Evolutionary conservation across 2,888 invertebrate genomes (phyloP).

Genomic region (Dynastes grantii): DNA sequence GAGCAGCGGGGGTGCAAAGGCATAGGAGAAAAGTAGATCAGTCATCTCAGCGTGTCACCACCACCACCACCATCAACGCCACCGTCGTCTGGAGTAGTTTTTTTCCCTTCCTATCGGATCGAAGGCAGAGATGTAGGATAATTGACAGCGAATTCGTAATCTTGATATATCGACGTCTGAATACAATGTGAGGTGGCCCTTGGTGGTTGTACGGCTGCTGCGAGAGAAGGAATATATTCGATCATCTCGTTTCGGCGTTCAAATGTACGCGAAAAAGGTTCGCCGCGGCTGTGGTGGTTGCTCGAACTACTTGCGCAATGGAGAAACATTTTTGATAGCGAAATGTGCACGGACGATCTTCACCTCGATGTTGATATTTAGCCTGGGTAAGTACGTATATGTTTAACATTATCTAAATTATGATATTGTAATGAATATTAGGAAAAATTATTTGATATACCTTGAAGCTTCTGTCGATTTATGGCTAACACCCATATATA

Average conservation of each 20-base stretch:
- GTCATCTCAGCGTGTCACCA: constrained; percentile 21
- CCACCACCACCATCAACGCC: background rate
- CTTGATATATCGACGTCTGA: constrained; percentile 37
- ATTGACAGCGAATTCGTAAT: constrained; percentile 36
- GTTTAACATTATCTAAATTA: background rate
- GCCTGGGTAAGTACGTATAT: constrained; percentile 15
- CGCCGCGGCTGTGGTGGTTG: background rate
- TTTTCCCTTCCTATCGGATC: constrained; percentile 15
- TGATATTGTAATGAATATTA: too few species aligned
- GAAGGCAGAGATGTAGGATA: constrained; percentile 29
- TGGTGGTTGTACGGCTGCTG: background rate
- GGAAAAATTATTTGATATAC: too few species aligned
- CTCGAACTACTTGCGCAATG: background rate
- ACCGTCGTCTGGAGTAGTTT: background rate
- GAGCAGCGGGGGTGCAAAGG: background rate
- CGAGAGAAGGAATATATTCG: constrained; percentile 10
- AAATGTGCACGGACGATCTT: constrained; percentile 25
- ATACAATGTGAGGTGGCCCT: constrained; percentile 33
- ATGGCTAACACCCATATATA: too few species aligned
- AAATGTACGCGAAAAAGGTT: constrained; percentile 35
- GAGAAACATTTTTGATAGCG: background rate
- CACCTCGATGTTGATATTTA: background rate
- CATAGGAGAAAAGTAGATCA: constrained; percentile 17
- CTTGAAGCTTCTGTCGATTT: too few species aligned
- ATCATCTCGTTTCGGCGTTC: constrained; percentile 17